Conservation (phyloP, 2,888 invertebrate genomes). For the Drymonia ruficornis region DNA sequence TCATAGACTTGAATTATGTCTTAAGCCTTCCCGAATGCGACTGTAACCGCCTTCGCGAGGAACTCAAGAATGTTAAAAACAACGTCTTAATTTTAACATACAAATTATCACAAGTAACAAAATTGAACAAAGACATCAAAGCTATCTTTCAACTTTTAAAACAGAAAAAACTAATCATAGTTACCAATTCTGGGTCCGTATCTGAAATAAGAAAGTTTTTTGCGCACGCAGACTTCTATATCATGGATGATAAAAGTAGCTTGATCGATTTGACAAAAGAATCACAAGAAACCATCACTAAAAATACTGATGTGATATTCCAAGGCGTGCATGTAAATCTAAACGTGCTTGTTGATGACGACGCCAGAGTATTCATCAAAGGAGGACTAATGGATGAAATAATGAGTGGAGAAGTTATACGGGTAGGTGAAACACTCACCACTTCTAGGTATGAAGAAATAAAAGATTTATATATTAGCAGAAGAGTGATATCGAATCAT, state of each 20-base stretch:
- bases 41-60: neutral
- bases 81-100: neutral
- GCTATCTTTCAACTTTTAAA: neutral
- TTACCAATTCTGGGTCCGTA: neutral
- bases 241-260: constrained; percentile 1
- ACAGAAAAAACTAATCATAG: neutral
- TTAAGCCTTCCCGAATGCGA: neutral
- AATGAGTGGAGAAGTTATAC: constrained; percentile 9
- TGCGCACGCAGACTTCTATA: neutral
- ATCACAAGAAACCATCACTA: constrained; percentile 9
- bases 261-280: constrained; percentile 8
- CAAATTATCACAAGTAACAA: neutral
- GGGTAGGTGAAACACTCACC: constrained; percentile 9
- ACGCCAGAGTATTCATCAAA: constrained; percentile 8
- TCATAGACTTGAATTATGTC: neutral
- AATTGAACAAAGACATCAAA: neutral
- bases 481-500: too few relatives aligned
- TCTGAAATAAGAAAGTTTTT: neutral
- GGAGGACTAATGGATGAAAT: constrained; percentile 9
- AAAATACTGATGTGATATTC: constrained; percentile 5
- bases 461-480: constrained; percentile 11
- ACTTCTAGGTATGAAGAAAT: constrained; percentile 9
- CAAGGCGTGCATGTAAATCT: constrained; percentile 12
- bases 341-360: constrained; percentile 4
- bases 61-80: neutral